These are phyloP conservation scores for Rostrhamus sociabilis DNA, from an alignment of 2,797 vertebrate genomes.

Conservation along the genomic window DNA sequence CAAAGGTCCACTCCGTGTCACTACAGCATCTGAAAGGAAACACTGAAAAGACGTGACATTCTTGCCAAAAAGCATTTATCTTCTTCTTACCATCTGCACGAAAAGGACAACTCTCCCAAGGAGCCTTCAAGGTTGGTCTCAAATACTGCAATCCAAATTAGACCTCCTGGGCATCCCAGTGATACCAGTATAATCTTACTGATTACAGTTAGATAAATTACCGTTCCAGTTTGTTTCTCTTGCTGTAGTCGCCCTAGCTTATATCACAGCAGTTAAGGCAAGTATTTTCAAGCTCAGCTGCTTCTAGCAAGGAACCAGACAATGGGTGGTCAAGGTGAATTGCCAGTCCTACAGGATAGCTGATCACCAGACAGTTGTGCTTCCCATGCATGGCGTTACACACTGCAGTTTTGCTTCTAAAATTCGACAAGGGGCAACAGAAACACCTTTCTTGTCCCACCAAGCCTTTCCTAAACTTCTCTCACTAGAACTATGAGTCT, in stretches of 20 bases:
- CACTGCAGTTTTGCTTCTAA: background rate
- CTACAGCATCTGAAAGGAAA: conserved; percentile 32
- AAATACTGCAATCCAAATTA: background rate
- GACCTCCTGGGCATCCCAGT: background rate
- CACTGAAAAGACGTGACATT: background rate
- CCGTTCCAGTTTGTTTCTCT: background rate
- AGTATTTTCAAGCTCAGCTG: background rate
- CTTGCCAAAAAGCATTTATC: conserved; percentile 33
- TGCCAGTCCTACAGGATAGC: background rate
- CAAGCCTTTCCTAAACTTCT: background rate
- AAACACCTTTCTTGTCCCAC: background rate
- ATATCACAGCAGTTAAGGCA: background rate
- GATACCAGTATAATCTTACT: background rate
- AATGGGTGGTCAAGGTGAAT: rapidly evolving
- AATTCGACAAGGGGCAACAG: background rate
- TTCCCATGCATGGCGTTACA: background rate
- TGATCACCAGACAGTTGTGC: background rate
- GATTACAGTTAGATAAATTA: background rate
- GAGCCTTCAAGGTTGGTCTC: background rate
- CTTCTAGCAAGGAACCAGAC: background rate
- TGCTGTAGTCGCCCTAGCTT: background rate
- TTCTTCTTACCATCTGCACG: background rate
- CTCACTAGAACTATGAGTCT: background rate
- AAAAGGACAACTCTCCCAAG: background rate
- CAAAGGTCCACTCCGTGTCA: background rate